These are phyloP conservation scores for Drosophila gunungcola DNA, from an alignment of 1,140 invertebrate genomes.

Conservation along the genomic window DNA sequence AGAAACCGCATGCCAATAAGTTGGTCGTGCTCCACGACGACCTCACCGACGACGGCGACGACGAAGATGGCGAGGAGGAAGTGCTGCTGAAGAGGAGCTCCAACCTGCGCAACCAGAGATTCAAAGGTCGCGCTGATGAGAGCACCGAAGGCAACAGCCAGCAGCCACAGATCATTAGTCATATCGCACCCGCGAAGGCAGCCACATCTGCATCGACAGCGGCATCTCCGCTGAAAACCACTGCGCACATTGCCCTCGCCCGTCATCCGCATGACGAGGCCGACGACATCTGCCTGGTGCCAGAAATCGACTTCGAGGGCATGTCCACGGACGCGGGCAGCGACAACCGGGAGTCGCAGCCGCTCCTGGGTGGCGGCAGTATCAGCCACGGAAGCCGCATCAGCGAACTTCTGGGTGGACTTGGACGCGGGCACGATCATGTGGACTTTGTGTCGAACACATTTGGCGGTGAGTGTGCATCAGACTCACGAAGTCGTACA, in stretches of 20 bases:
- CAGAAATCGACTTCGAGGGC: constrained; percentile 86
- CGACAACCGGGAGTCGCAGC: constrained; percentile 94
- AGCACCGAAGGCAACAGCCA: constrained; percentile 45
- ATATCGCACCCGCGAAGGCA: constrained; percentile 50
- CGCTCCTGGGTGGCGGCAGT: constrained; percentile 91
- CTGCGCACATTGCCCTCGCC: constrained; percentile 40
- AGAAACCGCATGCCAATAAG: constrained; percentile 47
- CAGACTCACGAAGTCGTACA: constrained; percentile 54
- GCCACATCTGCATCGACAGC: constrained; percentile 33
- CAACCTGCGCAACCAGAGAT: constrained; percentile 48
- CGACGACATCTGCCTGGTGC: constrained; percentile 80
- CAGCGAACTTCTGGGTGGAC: constrained; percentile 58
- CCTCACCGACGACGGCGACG: constrained; percentile 50
- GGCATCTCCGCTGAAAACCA: constrained; percentile 61
- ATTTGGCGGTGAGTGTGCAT: constrained; percentile 89
- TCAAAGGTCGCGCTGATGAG: constrained; percentile 43
- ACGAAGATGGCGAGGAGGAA: constrained; percentile 63
- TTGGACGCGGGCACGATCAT: constrained; percentile 86
- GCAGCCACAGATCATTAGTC: constrained; percentile 55
- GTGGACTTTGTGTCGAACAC: constrained; percentile 91
- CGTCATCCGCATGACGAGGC: constrained; percentile 69
- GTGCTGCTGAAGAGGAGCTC: constrained; percentile 46
- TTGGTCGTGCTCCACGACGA: constrained; percentile 41
- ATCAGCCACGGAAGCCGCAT: constrained; percentile 69
- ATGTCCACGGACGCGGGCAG: constrained; percentile 88